Percentiles rank a stretch among this genome's conserved stretches.
Evolutionary conservation across 2,888 invertebrate species (phyloP).

Genomic region (Synanthedon vespiformis): DNA sequence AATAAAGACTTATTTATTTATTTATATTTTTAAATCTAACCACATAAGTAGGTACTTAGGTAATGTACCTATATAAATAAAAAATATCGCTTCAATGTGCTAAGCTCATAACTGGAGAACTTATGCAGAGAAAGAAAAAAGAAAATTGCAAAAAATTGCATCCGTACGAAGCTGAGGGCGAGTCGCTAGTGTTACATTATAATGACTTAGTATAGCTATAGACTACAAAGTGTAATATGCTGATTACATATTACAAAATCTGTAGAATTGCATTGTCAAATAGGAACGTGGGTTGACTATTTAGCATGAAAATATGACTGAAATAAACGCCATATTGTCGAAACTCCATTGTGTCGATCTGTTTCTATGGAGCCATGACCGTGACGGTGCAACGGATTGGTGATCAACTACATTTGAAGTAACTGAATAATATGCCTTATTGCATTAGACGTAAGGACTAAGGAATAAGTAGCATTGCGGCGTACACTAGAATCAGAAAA

Average conservation of each 20-base stretch:
- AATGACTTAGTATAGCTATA: too few relatives aligned
- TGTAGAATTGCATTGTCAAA: not conserved
- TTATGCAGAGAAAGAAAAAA: too few relatives aligned
- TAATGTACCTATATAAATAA: too few relatives aligned
- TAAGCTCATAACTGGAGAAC: too few relatives aligned
- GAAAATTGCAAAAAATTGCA: too few relatives aligned
- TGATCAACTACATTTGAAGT: conserved; percentile 11
- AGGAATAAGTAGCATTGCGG: not conserved
- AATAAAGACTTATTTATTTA: too few relatives aligned
- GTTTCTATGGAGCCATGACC: conserved; percentile 18
- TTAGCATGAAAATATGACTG: not conserved
- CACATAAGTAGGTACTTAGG: too few relatives aligned
- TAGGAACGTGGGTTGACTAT: not conserved
- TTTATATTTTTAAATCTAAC: too few relatives aligned
- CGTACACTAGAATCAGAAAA: not conserved
- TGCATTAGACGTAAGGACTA: conserved; percentile 5
- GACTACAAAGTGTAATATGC: not conserved
- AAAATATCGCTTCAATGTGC: too few relatives aligned
- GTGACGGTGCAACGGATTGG: conserved; percentile 32
- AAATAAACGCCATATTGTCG: not conserved
- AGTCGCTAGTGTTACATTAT: too few relatives aligned
- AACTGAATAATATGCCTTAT: conserved; percentile 14
- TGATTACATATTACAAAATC: not conserved
- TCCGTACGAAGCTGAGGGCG: too few relatives aligned
- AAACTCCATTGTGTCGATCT: conserved; percentile 4